A percentile compares a stretch with the other conserved stretches of the same genome.
phyloP scores from a whole-genome alignment of 2,888 invertebrate species.

The Ochropacha duplaris region DNA sequence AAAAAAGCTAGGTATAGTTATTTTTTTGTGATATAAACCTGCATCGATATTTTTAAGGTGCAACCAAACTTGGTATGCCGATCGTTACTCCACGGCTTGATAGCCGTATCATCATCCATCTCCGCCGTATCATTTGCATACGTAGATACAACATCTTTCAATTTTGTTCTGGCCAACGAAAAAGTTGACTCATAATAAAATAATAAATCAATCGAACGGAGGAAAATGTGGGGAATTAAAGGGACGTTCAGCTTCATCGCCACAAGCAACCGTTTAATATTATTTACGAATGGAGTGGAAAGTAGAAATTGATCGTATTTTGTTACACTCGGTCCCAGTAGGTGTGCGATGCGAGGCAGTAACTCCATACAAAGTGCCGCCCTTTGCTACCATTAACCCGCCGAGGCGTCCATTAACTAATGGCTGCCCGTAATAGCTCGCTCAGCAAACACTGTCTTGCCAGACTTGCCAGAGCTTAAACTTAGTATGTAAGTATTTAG shows the following conservation, averaged over 20 bases:
- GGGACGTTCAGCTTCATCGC: neutral
- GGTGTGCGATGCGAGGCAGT: constrained; percentile 12
- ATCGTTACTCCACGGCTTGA: too few species aligned
- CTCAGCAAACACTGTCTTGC: constrained; percentile 53
- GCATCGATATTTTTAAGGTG: too few species aligned
- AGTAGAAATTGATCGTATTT: constrained; percentile 15
- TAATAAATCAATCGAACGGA: neutral
- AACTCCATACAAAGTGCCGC: constrained; percentile 37
- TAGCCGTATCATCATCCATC: too few species aligned
- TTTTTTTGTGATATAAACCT: too few species aligned
- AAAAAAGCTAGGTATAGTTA: too few species aligned
- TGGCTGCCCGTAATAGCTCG: constrained; percentile 52
- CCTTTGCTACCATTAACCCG: constrained; percentile 51
- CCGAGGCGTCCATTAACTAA: constrained; percentile 69
- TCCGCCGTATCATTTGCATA: too few species aligned
- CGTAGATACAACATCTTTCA: too few species aligned
- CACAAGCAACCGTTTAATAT: constrained; percentile 4
- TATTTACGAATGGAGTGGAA: neutral
- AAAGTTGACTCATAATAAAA: too few species aligned
- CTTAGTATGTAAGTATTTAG: constrained; percentile 43
- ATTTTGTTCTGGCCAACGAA: too few species aligned
- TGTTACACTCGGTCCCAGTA: constrained; percentile 5
- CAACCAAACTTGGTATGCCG: too few species aligned
- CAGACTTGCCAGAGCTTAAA: constrained; percentile 37
- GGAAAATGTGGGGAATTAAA: constrained; percentile 2